Conservation (phyloP, 2,113 vertebrate genomes). For the Rutilus rutilus region DNA sequence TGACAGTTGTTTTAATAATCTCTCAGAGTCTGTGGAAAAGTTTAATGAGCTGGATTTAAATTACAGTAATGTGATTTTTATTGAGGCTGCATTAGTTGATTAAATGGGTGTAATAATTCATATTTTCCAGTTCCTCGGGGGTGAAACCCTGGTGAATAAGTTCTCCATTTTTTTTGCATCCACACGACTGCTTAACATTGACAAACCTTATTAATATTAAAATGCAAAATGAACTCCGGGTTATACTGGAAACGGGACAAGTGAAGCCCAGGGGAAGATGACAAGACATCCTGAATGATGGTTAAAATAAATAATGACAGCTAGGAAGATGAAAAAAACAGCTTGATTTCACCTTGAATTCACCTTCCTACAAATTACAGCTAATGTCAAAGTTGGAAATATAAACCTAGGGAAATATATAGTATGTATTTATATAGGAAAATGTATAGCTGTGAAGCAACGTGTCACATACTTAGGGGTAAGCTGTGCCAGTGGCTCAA, state of each 20-base stretch:
- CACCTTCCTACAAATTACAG: not conserved
- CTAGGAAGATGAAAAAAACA: not conserved
- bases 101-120: conserved; percentile 38
- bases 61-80: conserved; percentile 29
- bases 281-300: conserved; percentile 18
- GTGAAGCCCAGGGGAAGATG: conserved; percentile 29
- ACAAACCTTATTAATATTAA: conserved; percentile 42
- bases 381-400: not conserved
- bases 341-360: conserved; percentile 28
- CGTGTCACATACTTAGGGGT: too few species aligned
- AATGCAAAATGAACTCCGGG: conserved; percentile 5
- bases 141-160: conserved; percentile 17
- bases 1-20: conserved; percentile 36
- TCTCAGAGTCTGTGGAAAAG: not conserved
- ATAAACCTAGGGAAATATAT: not conserved
- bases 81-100: conserved; percentile 40
- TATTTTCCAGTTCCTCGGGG: conserved; percentile 18
- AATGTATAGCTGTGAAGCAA: not conserved
- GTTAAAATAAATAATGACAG: conserved; percentile 33
- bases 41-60: conserved; percentile 49
- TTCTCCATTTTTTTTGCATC: not conserved
- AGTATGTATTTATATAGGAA: not conserved
- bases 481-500: too few species aligned
- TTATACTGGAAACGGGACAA: conserved; percentile 20
- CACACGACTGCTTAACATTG: conserved; percentile 3